Base-by-base conservation (phyloP, 2,888 invertebrate genomes). In the Latrodectus hesperus region DNA sequence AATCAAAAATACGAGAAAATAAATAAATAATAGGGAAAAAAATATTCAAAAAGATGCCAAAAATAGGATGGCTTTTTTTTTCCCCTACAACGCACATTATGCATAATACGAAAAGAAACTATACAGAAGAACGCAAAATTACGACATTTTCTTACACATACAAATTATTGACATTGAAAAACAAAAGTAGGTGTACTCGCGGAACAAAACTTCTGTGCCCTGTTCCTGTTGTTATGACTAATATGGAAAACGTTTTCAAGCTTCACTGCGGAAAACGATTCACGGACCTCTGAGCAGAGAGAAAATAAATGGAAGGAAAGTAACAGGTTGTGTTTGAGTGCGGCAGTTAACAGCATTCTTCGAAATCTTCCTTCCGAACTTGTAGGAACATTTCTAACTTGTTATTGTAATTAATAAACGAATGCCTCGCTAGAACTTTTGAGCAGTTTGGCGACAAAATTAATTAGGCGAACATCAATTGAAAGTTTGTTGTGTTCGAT, bases 151-250 rank as follows among this genome's bases (percentile, higher is more conserved):
- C 74, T 60, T 60, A 75, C 70, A 51, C 26, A 68, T 53, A 67
- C 53, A 70, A 78, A 78, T 67, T 78, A 68, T 60, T 80, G 85
- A 76, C 85, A 86, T 86, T 86, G 80, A 86, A 86, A 80, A 86
- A 80, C 65, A 49, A 9, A 53, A 22, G 78, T 80, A 86, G 67
- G 10, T 71, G 85, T 86, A 86, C 70, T 68, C 22, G 64, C 16
- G 67, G 38, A 16, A 4, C 49, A 68, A 38, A 51, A 72, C 64
- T 14, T 73, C 22, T 67, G 9, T 67, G 78, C 79, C 79, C 1
- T 38, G 79, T 73, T 75, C 51, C 17, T 53, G n/a, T 85, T 78
- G 70, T 53, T 74, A 49, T 85, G 85, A 85, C 74, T 85, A 60
- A 79, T 79, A 75, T 79, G 79, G 68, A 74, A 85, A 79, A 74